A percentile compares a stretch with the other conserved stretches of the same genome.
Evolutionary conservation across 1,140 invertebrate species (phyloP).

Genomic region (Wiebesia pumilae): DNA sequence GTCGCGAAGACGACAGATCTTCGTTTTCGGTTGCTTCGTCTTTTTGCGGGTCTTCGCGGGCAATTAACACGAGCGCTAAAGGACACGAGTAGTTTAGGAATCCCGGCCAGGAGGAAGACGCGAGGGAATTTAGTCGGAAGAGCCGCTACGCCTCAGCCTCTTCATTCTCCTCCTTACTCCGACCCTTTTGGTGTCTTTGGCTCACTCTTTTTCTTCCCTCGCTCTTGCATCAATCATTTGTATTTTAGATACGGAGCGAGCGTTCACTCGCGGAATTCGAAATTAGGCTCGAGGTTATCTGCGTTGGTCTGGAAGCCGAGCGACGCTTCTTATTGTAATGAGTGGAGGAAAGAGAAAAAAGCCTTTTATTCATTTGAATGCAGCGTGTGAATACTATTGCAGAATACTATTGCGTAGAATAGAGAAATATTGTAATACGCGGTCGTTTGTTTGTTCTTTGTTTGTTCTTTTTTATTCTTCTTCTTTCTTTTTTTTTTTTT

Average conservation of each 20-base stretch:
- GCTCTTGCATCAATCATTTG: constrained; percentile 41
- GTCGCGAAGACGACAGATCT: neutral
- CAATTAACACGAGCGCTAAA: constrained; percentile 52
- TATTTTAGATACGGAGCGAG: constrained; percentile 34
- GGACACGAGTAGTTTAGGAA: constrained; percentile 42
- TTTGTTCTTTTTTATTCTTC: too few species aligned
- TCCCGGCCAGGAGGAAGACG: neutral
- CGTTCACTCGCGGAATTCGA: constrained; percentile 32
- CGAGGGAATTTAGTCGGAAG: constrained; percentile 19
- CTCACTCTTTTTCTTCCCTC: neutral
- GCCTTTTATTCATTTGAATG: constrained; percentile 2
- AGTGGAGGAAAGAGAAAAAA: neutral
- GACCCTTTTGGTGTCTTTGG: neutral
- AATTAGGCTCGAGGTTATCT: constrained; percentile 18
- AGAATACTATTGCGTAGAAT: neutral
- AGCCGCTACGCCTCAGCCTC: too few species aligned
- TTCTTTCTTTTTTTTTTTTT: too few species aligned
- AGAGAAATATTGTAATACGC: neutral
- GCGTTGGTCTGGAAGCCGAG: neutral
- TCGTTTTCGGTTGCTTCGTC: neutral
- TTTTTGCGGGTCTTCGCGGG: constrained; percentile 49
- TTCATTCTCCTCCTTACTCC: neutral
- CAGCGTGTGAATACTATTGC: neutral
- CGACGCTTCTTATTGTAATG: constrained; percentile 25
- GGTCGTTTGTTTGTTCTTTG: too few species aligned